A percentile compares a stretch with the other conserved stretches of the same genome.
Evolutionary conservation across 2,797 vertebrate species (phyloP).

Genomic region (Pipistrellus nathusii): DNA sequence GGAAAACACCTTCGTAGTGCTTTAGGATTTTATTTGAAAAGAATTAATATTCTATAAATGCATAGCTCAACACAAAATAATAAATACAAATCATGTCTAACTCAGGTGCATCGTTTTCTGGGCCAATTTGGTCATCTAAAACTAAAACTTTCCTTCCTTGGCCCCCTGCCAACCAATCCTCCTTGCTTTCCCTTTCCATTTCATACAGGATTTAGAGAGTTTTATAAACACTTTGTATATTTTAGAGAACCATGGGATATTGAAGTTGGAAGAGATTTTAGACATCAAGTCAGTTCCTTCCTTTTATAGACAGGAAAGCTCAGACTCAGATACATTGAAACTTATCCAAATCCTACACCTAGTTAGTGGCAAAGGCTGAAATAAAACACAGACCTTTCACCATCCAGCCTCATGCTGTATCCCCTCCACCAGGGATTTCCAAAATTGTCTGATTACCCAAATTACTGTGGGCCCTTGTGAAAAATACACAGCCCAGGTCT

Average conservation of each 20-base stretch:
- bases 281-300: neutral
- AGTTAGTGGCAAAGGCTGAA: conserved; percentile 24
- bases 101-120: neutral
- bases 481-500: neutral
- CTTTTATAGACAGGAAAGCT: conserved; percentile 11
- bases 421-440: neutral
- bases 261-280: conserved; percentile 33
- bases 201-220: neutral
- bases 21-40: conserved; percentile 65
- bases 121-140: neutral
- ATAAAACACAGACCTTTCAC: neutral
- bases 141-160: neutral
- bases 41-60: conserved; percentile 31
- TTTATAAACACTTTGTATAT: neutral
- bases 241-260: neutral
- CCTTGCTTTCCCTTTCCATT: neutral
- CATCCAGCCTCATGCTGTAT: neutral
- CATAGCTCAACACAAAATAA: neutral
- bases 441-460: neutral
- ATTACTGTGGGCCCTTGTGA: neutral
- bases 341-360: conserved; percentile 38
- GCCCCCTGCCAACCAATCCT: too few species aligned
- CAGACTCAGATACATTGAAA: neutral
- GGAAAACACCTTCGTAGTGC: neutral
- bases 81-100: neutral